phyloP scores from a whole-genome alignment of 1,140 invertebrate genomes.

The Megathymus violae region DNA sequence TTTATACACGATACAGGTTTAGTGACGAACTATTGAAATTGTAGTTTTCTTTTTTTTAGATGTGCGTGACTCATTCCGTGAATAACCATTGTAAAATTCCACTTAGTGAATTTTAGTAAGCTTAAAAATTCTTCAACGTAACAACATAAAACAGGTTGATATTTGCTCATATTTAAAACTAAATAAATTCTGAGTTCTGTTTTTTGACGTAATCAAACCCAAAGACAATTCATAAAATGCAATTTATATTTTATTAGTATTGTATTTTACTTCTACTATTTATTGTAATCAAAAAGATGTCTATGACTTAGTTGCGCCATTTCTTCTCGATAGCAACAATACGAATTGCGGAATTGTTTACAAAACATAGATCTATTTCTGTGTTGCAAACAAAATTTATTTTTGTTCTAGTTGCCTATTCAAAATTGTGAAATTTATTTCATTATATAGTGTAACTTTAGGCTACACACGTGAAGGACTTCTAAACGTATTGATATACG shows the following conservation, averaged over 20 bases:
- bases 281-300: not conserved
- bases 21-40: slow-evolving; percentile 11
- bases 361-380: slow-evolving; percentile 6
- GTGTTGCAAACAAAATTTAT: not conserved
- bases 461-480: not conserved
- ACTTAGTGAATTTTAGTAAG: too few relatives aligned
- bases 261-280: too few relatives aligned
- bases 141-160: too few relatives aligned
- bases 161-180: too few relatives aligned
- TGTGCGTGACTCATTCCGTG: not conserved
- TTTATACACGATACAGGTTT: slow-evolving; percentile 17
- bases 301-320: not conserved
- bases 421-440: not conserved
- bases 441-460: not conserved
- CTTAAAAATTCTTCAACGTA: too few relatives aligned
- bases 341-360: slow-evolving; percentile 1
- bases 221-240: too few relatives aligned
- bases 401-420: slow-evolving; percentile 2
- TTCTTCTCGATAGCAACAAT: not conserved
- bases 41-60: not conserved
- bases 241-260: too few relatives aligned
- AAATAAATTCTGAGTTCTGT: too few relatives aligned
- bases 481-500: too few relatives aligned
- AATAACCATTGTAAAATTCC: too few relatives aligned
- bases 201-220: too few relatives aligned